These are phyloP conservation scores for Kradibia gibbosae DNA, from an alignment of 1,140 invertebrate genomes.

Conservation along the genomic window DNA sequence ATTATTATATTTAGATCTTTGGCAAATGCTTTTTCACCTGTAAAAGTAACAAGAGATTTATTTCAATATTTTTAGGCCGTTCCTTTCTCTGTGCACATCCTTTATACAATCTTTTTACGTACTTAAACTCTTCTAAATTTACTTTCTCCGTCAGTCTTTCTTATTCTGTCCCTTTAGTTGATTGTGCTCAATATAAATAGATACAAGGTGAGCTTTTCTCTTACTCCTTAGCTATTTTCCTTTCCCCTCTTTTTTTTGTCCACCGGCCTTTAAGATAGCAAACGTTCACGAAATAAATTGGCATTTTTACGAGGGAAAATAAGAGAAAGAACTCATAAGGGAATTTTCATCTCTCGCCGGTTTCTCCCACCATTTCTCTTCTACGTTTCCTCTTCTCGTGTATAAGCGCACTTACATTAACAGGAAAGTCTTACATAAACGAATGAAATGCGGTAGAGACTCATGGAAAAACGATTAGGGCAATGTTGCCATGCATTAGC, in stretches of 20 bases:
- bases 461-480: slow-evolving; percentile 59
- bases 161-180: not conserved
- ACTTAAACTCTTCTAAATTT: not conserved
- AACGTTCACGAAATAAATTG: slow-evolving; percentile 27
- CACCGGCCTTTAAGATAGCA: not conserved
- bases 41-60: too few relatives aligned
- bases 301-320: slow-evolving; percentile 10
- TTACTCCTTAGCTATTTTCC: not conserved
- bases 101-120: not conserved
- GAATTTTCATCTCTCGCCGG: not conserved
- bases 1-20: too few relatives aligned
- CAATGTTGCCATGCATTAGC: slow-evolving; percentile 49
- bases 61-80: too few relatives aligned
- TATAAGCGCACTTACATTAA: not conserved
- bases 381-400: not conserved
- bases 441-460: not conserved
- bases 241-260: not conserved
- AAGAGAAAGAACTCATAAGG: not conserved
- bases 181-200: not conserved
- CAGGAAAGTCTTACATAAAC: not conserved
- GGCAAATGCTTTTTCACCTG: too few relatives aligned
- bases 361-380: not conserved
- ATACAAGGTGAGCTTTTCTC: slow-evolving; percentile 6
- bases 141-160: not conserved
- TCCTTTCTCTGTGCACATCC: not conserved